A percentile compares a stretch with the other conserved stretches of the same genome.
Conservation (phyloP, 2,888 invertebrate species). For the Dynastes maya region DNA sequence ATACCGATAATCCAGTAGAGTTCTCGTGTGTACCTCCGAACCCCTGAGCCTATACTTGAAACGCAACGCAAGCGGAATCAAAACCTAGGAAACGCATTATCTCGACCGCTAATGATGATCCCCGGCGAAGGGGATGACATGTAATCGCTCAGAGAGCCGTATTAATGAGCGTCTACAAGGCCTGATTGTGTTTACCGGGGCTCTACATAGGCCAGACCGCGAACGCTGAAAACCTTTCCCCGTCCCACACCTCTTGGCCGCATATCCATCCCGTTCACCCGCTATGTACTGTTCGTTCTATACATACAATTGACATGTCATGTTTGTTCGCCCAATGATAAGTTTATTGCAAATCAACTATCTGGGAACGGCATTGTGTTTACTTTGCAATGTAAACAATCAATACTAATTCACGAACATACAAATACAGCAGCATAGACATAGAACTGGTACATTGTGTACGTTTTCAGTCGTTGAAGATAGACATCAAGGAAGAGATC, state of each 20-base stretch:
- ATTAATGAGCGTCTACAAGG: slow-evolving; percentile 51
- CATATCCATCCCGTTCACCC: not conserved
- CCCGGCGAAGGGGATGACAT: slow-evolving; percentile 42
- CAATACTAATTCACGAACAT: slow-evolving; percentile 66
- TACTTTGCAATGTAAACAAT: slow-evolving; percentile 64
- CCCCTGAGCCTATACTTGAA: slow-evolving; percentile 1
- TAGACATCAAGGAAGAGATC: too few species aligned
- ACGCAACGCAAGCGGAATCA: slow-evolving; percentile 16
- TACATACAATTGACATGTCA: slow-evolving; percentile 64
- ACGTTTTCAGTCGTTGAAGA: too few species aligned
- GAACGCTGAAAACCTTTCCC: not conserved
- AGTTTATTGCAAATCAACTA: slow-evolving; percentile 67
- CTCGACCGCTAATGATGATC: slow-evolving; percentile 53
- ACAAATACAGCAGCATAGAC: slow-evolving; percentile 28
- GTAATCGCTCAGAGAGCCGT: slow-evolving; percentile 47
- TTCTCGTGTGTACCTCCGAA: not conserved
- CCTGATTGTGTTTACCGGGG: slow-evolving; percentile 57
- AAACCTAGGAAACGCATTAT: slow-evolving; percentile 50
- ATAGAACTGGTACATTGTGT: too few species aligned
- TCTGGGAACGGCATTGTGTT: slow-evolving; percentile 60
- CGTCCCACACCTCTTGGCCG: not conserved
- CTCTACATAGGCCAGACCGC: slow-evolving; percentile 47
- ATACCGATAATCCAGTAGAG: too few species aligned
- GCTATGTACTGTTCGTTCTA: not conserved
- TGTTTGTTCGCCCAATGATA: slow-evolving; percentile 68